Base-by-base conservation (phyloP, 2,113 vertebrate species). In the Poeciliopsis retropinna region DNA sequence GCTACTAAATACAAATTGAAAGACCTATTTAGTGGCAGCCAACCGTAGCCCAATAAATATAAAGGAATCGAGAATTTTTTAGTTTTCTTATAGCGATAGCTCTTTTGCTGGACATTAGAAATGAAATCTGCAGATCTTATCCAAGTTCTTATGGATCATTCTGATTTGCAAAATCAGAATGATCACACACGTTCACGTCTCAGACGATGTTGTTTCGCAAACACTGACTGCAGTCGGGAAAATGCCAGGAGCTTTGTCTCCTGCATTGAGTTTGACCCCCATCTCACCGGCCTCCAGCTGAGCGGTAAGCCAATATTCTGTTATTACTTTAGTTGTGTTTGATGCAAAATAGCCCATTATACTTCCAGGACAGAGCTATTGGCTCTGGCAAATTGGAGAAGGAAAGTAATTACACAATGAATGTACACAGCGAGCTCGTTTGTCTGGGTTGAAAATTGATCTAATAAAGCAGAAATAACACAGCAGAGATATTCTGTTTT, bases 291-390 rank as follows among this genome's bases (percentile, higher is more conserved):
- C 51, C 71, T 71, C 85, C 77, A 31, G 84, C 86, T 70, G 89
- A 80, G 86, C 78, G 79, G 64, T 73, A 70, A 85, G 84, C 85
- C 88, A 87, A 88, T 88, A 82, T 91, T 82, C 80, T 71, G 76
- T 89, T 89, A 90, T 88, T 88, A 81, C 87, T 81, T 86, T 72
- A 83, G 85, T 57, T 62, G 57, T 61, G 60, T 73, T 84, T 78
- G 80, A 84, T 82, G 88, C 76, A 87, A 91, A 91, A 74, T 27
- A 76, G 78, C 71, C 77, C 66, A 85, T 89, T 87, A 76, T 84
- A 51, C 80, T 84, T 88, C 72, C 78, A 79, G 68, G 69, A 81
- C 67, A 63, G 78, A 78, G 76, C 67, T 75, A 81, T 80, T 84
- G 72, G 86, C 81, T 91, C 78, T 81, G 77, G 79, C 41, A 85